Evolutionary conservation across 1,140 invertebrate species (phyloP).

Genomic region (Drosophila trapezifrons): DNA sequence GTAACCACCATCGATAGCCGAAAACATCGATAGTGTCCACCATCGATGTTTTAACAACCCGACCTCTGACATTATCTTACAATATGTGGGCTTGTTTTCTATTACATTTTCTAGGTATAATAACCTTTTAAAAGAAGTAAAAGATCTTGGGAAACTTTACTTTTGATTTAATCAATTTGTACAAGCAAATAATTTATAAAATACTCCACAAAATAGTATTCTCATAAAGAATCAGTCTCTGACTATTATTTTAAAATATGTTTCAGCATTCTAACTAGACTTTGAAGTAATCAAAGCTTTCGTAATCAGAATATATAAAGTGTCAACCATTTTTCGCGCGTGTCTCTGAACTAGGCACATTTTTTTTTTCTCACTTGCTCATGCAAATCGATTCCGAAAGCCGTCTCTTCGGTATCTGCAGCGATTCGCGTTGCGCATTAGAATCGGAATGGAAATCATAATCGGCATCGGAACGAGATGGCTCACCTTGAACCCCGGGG

Average conservation of each 20-base stretch:
- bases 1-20: no score
- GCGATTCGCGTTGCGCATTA: slow-evolving; percentile 42
- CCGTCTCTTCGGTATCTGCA: slow-evolving; percentile 29
- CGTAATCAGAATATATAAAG: background rate
- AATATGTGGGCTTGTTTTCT: no score
- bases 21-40: no score
- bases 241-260: background rate
- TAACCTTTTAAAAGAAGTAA: background rate
- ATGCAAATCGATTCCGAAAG: slow-evolving; percentile 4
- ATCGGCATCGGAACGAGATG: slow-evolving; percentile 38
- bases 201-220: background rate
- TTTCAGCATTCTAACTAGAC: background rate
- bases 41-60: no score
- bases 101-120: no score
- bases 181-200: no score
- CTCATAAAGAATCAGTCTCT: background rate
- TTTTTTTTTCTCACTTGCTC: slow-evolving; percentile 6
- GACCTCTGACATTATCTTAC: no score
- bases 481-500: slow-evolving; percentile 67
- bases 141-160: background rate
- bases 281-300: background rate
- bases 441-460: slow-evolving; percentile 45
- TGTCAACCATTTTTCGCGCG: background rate
- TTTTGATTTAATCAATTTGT: no score
- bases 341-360: background rate